A percentile compares a stretch with the other conserved stretches of the same genome.
Evolutionary conservation across 2,888 invertebrate genomes (phyloP).

Genomic region (Meiosimyza decipiens): DNA sequence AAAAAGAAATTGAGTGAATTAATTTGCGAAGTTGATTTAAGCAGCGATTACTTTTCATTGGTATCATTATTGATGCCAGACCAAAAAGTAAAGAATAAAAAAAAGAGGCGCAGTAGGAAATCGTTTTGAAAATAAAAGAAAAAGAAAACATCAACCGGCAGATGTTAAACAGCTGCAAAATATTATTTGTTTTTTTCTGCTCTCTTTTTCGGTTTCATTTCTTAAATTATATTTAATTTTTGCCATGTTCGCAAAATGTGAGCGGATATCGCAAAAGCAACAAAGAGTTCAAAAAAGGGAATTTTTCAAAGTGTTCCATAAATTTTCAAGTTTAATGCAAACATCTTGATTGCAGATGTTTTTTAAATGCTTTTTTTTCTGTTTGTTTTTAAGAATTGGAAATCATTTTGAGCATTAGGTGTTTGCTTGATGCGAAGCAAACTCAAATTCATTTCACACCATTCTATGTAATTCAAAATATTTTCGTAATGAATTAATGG

Average conservation of each 20-base stretch:
- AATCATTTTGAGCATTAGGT: no score
- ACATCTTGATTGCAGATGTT: slow-evolving; percentile 18
- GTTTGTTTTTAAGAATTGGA: neutral
- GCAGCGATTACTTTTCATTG: neutral
- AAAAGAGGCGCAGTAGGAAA: slow-evolving; percentile 28
- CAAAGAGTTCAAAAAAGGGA: neutral
- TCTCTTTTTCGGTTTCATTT: neutral
- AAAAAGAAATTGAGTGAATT: slow-evolving; percentile 2
- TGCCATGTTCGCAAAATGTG: neutral
- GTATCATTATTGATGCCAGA: neutral
- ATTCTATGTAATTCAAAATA: no score
- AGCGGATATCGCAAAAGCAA: slow-evolving; percentile 13
- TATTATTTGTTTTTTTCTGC: slow-evolving; percentile 22
- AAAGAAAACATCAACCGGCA: slow-evolving; percentile 31
- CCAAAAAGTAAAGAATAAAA: slow-evolving; percentile 4
- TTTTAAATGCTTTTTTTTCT: neutral
- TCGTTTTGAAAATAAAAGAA: slow-evolving; percentile 21
- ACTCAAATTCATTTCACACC: no score
- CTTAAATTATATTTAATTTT: neutral
- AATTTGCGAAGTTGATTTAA: slow-evolving; percentile 1
- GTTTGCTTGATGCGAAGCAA: no score
- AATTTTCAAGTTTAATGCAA: neutral
- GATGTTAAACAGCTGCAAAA: slow-evolving; percentile 44
- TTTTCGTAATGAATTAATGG: no score
- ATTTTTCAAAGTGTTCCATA: slow-evolving; percentile 8